A percentile compares a stretch with the other conserved stretches of the same genome.
Conservation (phyloP, 2,888 invertebrate genomes). For the Drosophila paucipuncta region DNA sequence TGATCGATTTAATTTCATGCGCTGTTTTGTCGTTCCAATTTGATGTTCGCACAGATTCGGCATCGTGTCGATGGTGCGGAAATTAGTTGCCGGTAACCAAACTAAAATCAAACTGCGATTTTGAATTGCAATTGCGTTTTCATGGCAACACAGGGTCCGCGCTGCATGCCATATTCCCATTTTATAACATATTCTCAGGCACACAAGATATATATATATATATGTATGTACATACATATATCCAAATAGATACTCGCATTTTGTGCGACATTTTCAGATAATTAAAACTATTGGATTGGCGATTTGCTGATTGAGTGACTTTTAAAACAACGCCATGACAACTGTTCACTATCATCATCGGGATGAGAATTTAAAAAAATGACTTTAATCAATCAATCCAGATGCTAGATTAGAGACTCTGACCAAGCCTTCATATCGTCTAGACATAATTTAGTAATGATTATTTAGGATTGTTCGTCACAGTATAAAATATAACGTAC, state of each 20-base stretch:
- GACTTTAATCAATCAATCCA: neutral
- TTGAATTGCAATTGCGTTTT: conserved; percentile 29
- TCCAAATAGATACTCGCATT: neutral
- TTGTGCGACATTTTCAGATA: conserved; percentile 11
- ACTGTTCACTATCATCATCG: neutral
- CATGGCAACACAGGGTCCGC: neutral
- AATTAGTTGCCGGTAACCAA: conserved; percentile 62
- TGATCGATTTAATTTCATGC: conserved; percentile 66
- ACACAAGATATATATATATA: neutral
- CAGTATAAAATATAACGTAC: no score
- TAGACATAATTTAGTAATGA: neutral
- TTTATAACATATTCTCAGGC: conserved; percentile 6
- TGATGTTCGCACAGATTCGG: conserved; percentile 47
- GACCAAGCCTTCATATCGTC: neutral
- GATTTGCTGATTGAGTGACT: conserved; percentile 13
- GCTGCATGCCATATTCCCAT: neutral
- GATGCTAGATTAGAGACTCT: neutral
- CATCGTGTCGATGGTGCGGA: conserved; percentile 59
- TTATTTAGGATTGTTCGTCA: neutral
- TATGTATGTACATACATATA: neutral
- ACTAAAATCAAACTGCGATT: conserved; percentile 34
- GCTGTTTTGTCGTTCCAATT: conserved; percentile 57
- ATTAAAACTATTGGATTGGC: conserved; percentile 6
- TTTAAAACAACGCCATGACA: neutral
- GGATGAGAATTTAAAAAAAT: neutral